Evolutionary conservation across 1,140 invertebrate species (phyloP).

Genomic region (Papilio dardanus): DNA sequence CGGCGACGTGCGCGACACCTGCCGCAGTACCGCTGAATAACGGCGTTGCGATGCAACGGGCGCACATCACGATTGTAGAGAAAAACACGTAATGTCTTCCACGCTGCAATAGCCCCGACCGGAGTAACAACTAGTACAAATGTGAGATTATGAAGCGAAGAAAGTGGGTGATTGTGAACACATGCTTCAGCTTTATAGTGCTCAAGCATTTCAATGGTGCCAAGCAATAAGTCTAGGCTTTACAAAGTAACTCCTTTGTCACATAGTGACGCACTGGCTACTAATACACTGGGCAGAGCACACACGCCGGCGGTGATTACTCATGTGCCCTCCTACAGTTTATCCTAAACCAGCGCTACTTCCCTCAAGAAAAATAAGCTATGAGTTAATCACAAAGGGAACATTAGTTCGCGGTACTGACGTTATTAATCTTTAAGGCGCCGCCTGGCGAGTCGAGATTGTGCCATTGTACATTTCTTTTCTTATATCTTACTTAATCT

Average conservation of each 20-base stretch:
- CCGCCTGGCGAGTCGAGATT: conserved; percentile 33
- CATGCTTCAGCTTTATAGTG: neutral
- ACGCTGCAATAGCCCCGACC: neutral
- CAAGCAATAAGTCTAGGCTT: neutral
- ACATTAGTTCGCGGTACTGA: conserved; percentile 36
- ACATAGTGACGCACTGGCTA: neutral
- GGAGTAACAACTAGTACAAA: neutral
- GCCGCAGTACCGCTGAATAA: conserved; percentile 61
- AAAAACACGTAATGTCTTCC: conserved; percentile 60
- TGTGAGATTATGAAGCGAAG: neutral
- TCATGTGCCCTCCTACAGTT: conserved; percentile 32
- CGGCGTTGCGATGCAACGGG: conserved; percentile 48
- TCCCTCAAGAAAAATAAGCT: conserved; percentile 31
- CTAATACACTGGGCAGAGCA: neutral
- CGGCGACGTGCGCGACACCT: conserved; percentile 61
- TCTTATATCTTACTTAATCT: conserved; percentile 33
- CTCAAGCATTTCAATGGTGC: neutral
- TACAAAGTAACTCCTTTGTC: neutral
- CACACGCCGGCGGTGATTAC: conserved; percentile 24
- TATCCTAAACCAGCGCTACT: conserved; percentile 26
- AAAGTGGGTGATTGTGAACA: neutral
- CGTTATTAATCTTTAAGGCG: conserved; percentile 37
- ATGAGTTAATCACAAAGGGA: conserved; percentile 37
- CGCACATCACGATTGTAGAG: conserved; percentile 60
- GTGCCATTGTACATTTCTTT: conserved; percentile 32